Evolutionary conservation across 2,113 vertebrate genomes (phyloP), one percentile per base, ranked within the genome.

Genomic region (Columba janthina): DNA sequence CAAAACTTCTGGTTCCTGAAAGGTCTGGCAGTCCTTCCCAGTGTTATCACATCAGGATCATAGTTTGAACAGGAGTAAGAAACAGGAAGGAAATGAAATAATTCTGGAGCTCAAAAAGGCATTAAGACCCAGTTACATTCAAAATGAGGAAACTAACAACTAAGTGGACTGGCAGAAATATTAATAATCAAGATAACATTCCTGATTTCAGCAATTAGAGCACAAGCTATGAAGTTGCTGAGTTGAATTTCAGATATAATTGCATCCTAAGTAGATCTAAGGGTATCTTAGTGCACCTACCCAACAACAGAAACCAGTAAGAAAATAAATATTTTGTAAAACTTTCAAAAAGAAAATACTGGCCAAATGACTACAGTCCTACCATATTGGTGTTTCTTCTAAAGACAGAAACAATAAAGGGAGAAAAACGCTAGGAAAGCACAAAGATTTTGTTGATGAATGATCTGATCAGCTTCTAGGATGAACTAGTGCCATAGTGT

Each of bases 81-180:
- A 96, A 96, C 67, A 97, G 96, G 97, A 98, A 98, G 95, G 96
- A 97, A 97, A 96, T 97, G 9, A 97, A 97, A 96, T 92, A 96
- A 96, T 90, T 92, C 60, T 87, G 76, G 46, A 70, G 20, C 94
- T 94, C 88, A 87, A 72, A 97, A 94, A 96, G 58, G 31, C 40
- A 21, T 92, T 92, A 91, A 69, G 61, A 87, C 46, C 25, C 60
- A 75, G 89, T 89, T 88, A 76, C 51, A 81, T 11, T 79, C 60
- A 95, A 97, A 98, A 94, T 91, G 66, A 97, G 95, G 95, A 96
- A 97, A 96, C 60, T 51, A 66, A 83, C 62, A 74, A 89, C 60
- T 40, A 89, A 60, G 54, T 40, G 16, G 56, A 66, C 42, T 93
- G 62, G 89, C 62, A 79, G 69, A 93, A 93, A 91, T 57, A 71